Evolutionary conservation across 2,113 vertebrate species (phyloP).

Genomic region (Corythaeola cristata): DNA sequence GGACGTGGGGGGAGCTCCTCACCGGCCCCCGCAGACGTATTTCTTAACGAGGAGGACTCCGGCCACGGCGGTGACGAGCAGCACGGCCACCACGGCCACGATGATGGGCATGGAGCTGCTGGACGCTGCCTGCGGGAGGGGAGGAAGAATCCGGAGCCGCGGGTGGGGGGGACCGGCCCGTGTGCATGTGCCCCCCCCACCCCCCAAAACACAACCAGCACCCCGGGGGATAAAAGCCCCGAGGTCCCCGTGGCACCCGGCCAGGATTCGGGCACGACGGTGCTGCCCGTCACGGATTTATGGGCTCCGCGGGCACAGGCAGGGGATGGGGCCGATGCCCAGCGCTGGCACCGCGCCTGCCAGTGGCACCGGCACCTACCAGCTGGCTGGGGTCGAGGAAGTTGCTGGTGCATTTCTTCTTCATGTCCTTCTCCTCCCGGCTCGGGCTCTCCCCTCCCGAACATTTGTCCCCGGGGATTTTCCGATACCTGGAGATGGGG

Average conservation of each 20-base stretch:
- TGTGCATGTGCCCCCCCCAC: too few relatives aligned
- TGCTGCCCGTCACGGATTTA: background rate
- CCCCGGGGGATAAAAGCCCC: background rate
- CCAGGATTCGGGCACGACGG: too few relatives aligned
- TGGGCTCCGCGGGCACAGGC: background rate
- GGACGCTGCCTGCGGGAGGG: constrained; percentile 51
- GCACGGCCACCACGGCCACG: constrained; percentile 80
- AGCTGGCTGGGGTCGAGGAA: constrained; percentile 62
- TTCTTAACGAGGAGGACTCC: constrained; percentile 89
- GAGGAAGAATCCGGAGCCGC: too few relatives aligned
- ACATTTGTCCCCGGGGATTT: constrained; percentile 91
- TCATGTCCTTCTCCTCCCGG: constrained; percentile 83
- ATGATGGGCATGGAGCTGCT: constrained; percentile 79
- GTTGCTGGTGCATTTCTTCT: constrained; percentile 85
- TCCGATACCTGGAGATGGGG: constrained; percentile 83
- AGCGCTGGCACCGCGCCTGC: too few relatives aligned
- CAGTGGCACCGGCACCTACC: constrained; percentile 28
- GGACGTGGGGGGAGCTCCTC: constrained; percentile 25
- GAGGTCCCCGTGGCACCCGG: too few relatives aligned
- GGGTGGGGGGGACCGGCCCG: too few relatives aligned
- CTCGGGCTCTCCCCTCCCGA: constrained; percentile 81
- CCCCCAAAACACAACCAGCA: too few relatives aligned
- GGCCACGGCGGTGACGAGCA: constrained; percentile 75
- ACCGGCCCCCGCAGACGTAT: constrained; percentile 93
- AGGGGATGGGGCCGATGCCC: background rate